These are phyloP conservation scores for Perca schrenkii DNA, from an alignment of 2,113 vertebrate genomes.

Conservation along the genomic window DNA sequence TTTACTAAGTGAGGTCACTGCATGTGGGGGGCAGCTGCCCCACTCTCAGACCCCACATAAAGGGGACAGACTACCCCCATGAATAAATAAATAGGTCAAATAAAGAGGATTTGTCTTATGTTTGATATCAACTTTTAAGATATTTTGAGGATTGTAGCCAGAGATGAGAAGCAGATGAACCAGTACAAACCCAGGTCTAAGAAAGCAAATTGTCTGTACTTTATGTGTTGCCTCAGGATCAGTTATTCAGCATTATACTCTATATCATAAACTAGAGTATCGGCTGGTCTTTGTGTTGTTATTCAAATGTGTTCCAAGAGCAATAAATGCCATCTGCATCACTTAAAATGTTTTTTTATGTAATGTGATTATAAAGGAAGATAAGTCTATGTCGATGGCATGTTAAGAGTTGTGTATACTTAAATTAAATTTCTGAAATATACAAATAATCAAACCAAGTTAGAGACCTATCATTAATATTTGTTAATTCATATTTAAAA, in stretches of 20 bases:
- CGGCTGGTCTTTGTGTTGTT: constrained; percentile 4
- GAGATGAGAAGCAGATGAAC: constrained; percentile 9
- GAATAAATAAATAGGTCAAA: constrained; percentile 37
- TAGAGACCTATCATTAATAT: not conserved
- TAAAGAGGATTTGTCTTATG: constrained; percentile 22
- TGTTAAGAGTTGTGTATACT: not conserved
- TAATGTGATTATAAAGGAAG: constrained; percentile 5
- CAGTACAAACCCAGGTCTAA: constrained; percentile 13
- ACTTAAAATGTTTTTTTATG: constrained; percentile 23
- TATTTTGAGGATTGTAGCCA: not conserved
- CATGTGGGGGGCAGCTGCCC: constrained; percentile 65
- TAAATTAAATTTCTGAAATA: not conserved
- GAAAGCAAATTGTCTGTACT: not conserved
- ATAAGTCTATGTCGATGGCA: not conserved
- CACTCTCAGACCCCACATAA: constrained; percentile 60
- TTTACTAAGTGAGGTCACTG: constrained; percentile 76
- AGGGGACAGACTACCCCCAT: constrained; percentile 35
- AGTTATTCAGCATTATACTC: constrained; percentile 5
- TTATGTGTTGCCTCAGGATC: constrained; percentile 13
- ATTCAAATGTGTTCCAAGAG: constrained; percentile 13
- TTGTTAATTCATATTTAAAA: not conserved
- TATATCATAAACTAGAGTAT: not conserved
- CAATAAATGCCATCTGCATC: constrained; percentile 35
- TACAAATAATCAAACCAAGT: not conserved
- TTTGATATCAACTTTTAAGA: constrained; percentile 2